A percentile compares a stretch with the other conserved stretches of the same genome.
These are phyloP conservation scores for Dicyrtoma fusca DNA, from an alignment of 2,888 invertebrate species.

Conservation along the genomic window DNA sequence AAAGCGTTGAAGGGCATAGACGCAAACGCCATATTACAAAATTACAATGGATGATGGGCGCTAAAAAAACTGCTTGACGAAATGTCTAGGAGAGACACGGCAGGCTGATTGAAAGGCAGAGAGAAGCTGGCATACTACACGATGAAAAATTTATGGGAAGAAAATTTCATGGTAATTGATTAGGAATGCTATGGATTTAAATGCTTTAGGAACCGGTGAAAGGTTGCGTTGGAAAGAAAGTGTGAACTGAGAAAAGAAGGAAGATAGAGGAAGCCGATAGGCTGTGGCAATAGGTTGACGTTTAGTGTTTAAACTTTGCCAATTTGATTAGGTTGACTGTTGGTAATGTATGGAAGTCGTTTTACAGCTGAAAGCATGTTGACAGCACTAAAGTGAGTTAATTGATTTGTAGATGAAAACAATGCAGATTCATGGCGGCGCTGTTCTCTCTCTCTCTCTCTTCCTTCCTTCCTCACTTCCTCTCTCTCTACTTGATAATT, in stretches of 20 bases:
- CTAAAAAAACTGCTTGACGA: too few relatives aligned
- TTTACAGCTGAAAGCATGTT: conserved; percentile 6
- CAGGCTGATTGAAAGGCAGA: too few relatives aligned
- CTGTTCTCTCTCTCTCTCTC: not conserved
- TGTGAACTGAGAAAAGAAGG: not conserved
- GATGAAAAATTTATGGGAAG: too few relatives aligned
- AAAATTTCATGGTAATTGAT: too few relatives aligned
- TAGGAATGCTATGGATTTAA: not conserved
- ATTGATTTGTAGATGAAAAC: conserved; percentile 32
- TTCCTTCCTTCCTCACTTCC: not conserved
- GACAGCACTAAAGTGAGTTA: conserved; percentile 17
- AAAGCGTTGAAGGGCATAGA: too few relatives aligned
- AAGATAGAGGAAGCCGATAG: not conserved
- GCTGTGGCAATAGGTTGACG: not conserved
- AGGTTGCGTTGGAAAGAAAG: conserved; percentile 1
- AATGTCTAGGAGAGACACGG: too few relatives aligned
- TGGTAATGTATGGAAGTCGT: not conserved
- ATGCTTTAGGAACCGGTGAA: not conserved
- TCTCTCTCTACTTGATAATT: conserved; percentile 3
- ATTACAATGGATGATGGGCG: too few relatives aligned
- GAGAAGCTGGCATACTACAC: too few relatives aligned
- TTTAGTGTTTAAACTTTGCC: not conserved
- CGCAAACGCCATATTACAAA: too few relatives aligned
- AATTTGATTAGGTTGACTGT: conserved; percentile 15
- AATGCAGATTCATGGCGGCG: conserved; percentile 33